phyloP scores from a whole-genome alignment of 1,140 invertebrate species.

The Pygmarrhopalites habei region DNA sequence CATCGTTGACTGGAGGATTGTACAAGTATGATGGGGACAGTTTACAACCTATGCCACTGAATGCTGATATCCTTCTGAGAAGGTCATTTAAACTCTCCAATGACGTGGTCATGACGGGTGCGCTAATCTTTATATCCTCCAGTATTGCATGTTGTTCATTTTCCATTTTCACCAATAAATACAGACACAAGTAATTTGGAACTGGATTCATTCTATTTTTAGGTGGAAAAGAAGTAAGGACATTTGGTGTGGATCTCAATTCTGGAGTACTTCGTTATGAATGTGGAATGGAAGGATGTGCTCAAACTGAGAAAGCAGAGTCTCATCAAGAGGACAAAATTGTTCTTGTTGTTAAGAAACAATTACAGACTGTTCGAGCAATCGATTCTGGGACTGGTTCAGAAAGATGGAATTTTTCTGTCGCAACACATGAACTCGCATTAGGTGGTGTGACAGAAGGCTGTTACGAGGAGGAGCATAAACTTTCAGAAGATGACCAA shows the following conservation, averaged over 20 bases:
- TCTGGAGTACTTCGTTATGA: conserved; percentile 71
- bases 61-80: conserved; percentile 72
- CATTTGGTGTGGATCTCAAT: conserved; percentile 61
- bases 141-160: no score
- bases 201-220: no score
- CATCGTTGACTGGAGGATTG: conserved; percentile 78
- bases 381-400: conserved; percentile 69
- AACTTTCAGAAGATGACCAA: conserved; percentile 48
- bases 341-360: conserved; percentile 67
- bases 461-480: conserved; percentile 25
- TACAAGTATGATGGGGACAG: conserved; percentile 85
- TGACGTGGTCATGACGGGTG: conserved; percentile 77
- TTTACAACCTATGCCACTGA: conserved; percentile 76
- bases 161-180: no score
- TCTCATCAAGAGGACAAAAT: conserved; percentile 49
- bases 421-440: conserved; percentile 74
- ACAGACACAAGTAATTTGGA: no score
- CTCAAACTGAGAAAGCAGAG: conserved; percentile 45
- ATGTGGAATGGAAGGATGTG: conserved; percentile 66
- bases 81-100: conserved; percentile 73
- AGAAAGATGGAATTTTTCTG: conserved; percentile 95
- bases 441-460: conserved; percentile 44
- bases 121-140: conserved; percentile 39
- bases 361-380: conserved; percentile 77
- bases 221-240: conserved; percentile 52